Evolutionary conservation across 2,113 vertebrate species (phyloP), one percentile per base, ranked within the genome.

Genomic region (Carlito syrichta): DNA sequence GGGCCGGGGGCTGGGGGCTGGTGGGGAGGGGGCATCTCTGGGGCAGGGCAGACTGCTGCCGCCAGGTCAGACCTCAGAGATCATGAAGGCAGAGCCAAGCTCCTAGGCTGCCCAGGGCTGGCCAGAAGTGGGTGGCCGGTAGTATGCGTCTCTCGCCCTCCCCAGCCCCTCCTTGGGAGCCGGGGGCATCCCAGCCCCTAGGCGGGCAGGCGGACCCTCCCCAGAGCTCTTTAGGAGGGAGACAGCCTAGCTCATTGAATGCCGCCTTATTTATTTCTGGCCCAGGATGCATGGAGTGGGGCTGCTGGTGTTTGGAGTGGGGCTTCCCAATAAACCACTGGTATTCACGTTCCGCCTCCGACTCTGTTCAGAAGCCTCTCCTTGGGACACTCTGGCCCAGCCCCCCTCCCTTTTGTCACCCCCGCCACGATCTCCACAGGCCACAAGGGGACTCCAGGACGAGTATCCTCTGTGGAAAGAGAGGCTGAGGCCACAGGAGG

Each of bases 191-290:
- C 73, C 30, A 78, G 84, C 40, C 81, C 60, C 78, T n/a, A 40
- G 56, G 50, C 69, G 10, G 17, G 62, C 77, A 96, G 32, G 66
- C 40, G 19, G 52, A 50, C 68, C 69, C 77, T 84, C 68, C n/a
- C 73, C 76, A 17, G 66, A 92, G 90, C 38, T 52, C 60, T 66
- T 82, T 48, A 60, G 83, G 60, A 86, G 84, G 91, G n/a, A 82
- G 48, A 43, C 40, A 63, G 63, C 25, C 48, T 35, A 87, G 45
- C 35, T 89, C 66, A 62, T 3, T 62, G n/a, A 91, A 62, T 52
- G 50, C 69, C 32, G 30, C 94, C 63, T 91, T 97, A 98, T 97
- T 97, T 98, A 97, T 98, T 97, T 97, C 95, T 86, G 89, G 60
- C 86, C 56, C 45, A 69, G 63, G 83, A 78, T 43, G 35, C 60